Base-by-base conservation (phyloP, 2,113 vertebrate genomes). In the Ammodytes marinus region DNA sequence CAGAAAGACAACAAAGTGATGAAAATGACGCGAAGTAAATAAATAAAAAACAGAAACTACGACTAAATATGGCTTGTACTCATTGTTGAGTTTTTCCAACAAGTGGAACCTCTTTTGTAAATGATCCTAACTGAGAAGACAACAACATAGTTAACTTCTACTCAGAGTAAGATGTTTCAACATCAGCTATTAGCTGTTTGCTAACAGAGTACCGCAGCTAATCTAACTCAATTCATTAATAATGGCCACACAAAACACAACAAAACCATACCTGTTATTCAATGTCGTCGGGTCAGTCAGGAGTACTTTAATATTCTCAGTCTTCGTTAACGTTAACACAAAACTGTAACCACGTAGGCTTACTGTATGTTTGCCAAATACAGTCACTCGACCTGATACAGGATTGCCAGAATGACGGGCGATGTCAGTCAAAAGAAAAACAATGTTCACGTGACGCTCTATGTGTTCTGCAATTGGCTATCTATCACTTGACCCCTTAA, bases 391-490 rank as follows among this genome's bases (percentile, higher is more conserved):
- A 63, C 46, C 49, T 76, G 70, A 82, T 71, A 46, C 50, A 71
- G 8, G 6, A 42, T 54, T 68, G 74, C 69, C 19, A 78, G 15
- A 77, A 55, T 68, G 54, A 80, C 6, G 42, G 67, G 15, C 5
- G 43, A 55, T 42, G 49, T 78, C 55, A 3, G 69, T 37, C 59
- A 50, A 53, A 63, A 77, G 79, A 81, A 94, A 91, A 93, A 93
- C 91, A 92, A 85, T 52, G 14, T 4, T 82, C 92, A 94, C 70
- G 72, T 93, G 93, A 49, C 1, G 1, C 0, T 0, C 0, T 0
- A 5, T 46, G 61, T 35, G 2, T 14, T 0, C 65, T 47, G 0
- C 65, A 1, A 94, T 93, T 94, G 93, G 95, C 27, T 86, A 45
- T 6, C 13, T 15, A 1, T 39, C 17, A 13, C 9, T 53, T 40